Conservation (phyloP, 2,797 vertebrate species). For the Moxostoma hubbsi region DNA sequence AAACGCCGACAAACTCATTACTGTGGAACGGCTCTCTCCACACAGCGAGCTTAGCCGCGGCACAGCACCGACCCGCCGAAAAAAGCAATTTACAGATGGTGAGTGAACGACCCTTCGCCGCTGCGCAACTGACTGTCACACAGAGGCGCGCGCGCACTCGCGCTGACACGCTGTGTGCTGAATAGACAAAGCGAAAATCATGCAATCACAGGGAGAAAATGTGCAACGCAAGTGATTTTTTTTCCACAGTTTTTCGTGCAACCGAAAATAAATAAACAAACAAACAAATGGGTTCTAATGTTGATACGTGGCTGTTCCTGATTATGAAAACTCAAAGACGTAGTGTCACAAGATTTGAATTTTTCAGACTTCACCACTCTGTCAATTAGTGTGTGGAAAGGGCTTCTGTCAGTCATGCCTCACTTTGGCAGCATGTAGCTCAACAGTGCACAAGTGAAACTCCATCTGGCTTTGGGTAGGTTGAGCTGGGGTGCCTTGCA, state of each 20-base stretch:
- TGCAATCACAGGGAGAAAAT: conserved; percentile 80
- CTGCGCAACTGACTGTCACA: conserved; percentile 67
- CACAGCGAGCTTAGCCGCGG: conserved; percentile 35
- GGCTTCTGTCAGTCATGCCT: conserved; percentile 54
- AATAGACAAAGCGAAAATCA: conserved; percentile 80
- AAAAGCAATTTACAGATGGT: conserved; percentile 78
- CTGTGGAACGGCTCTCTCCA: conserved; percentile 46
- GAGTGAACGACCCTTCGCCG: conserved; percentile 66
- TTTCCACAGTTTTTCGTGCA: conserved; percentile 64
- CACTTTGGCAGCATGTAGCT: conserved; percentile 29
- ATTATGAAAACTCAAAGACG: conserved; percentile 30
- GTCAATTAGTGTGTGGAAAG: conserved; percentile 57
- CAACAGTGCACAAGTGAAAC: conserved; percentile 6
- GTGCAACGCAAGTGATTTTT: conserved; percentile 76
- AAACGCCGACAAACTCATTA: conserved; percentile 54
- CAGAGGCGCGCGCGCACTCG: conserved; percentile 44
- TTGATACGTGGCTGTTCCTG: conserved; percentile 40
- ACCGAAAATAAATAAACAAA: conserved; percentile 75
- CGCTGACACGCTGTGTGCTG: conserved; percentile 77
- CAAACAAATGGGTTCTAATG: conserved; percentile 54
- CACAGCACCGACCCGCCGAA: conserved; percentile 55
- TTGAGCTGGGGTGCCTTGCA: conserved; percentile 13
- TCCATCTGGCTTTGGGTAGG: conserved; percentile 29
- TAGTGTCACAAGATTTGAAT: conserved; percentile 6
- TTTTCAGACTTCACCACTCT: conserved; percentile 31